Base-by-base conservation (phyloP, 2,888 invertebrate genomes). In the Lottia gigantea region DNA sequence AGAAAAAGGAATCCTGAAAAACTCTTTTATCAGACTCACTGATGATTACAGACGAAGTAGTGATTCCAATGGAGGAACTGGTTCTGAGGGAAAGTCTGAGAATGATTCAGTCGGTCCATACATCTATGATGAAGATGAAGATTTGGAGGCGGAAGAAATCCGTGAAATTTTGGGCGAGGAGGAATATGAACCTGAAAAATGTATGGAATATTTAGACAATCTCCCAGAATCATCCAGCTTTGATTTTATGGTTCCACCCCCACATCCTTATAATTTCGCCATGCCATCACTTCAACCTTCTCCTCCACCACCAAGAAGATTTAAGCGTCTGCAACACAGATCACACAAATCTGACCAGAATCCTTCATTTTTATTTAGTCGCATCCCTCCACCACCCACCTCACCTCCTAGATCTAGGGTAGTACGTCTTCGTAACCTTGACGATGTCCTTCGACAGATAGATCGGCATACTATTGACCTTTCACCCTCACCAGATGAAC, bases 1-100 rank as follows among this genome's bases (percentile, higher is more conserved):
- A 15, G 86, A 85, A 75, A 82, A 82, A 61, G 86, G 86, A 11
- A 86, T 86, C 66, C 78, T 87, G 47, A 87, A 87, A 71, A 81
- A 82, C 71, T 77, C 77, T 23, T 73, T 76, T 45, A 76, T 76
- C 55, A 76, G 76, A 47, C 76, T 78, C 25, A 70, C 69, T 26
- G 70, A 71, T 19, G 78, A 79, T 31, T 76, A 78, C n/a, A 70
- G 80, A 46, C 65, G 77, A 2, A 80, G 81, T 63, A 80, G 79
- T 66, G 82, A 81, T 68, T 80, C 81, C 16, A 79, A 81, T 45
- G 79, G 80, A 62, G 80, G 80, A 61, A 78, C 79, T 26, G 77
- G 78, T 55, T 77, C 77, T 3, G 71, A 68, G 14, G 76, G 78
- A 4, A 74, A 75, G 40, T 79, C 78, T 1, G 77, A 77, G 72